Evolutionary conservation across 2,113 vertebrate genomes (phyloP).

Genomic region (Panurus biarmicus): DNA sequence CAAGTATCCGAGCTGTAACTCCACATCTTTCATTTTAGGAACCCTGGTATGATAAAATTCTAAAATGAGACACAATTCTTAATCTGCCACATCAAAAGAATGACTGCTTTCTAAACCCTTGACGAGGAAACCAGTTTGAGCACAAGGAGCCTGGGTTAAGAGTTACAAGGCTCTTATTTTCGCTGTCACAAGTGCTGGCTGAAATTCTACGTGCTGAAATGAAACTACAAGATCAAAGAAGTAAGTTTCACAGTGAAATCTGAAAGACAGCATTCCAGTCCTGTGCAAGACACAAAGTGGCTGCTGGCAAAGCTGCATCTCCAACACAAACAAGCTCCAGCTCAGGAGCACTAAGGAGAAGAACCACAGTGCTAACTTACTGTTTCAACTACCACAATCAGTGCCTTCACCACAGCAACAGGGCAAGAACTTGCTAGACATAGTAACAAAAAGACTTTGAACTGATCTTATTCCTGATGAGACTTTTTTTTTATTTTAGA

Average conservation of each 20-base stretch:
- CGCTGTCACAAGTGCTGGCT: neutral
- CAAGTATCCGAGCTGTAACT: neutral
- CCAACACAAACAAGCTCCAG: neutral
- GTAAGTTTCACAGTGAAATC: neutral
- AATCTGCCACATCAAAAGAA: neutral
- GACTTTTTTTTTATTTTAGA: neutral
- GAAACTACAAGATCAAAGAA: constrained; percentile 18
- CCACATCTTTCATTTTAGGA: neutral
- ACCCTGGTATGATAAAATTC: neutral
- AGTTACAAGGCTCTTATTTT: neutral
- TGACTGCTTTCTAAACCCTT: neutral
- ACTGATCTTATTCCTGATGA: neutral
- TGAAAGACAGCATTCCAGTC: neutral
- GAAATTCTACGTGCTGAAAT: neutral
- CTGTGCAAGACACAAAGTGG: neutral
- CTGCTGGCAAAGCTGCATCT: neutral
- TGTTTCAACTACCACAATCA: neutral
- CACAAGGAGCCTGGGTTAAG: neutral
- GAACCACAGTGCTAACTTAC: neutral
- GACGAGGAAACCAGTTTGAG: constrained; percentile 16
- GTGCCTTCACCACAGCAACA: neutral
- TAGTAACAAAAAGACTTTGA: neutral
- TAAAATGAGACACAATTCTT: neutral
- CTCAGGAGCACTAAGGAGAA: neutral
- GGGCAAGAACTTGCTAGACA: neutral